Evolutionary conservation across 2,113 vertebrate genomes (phyloP).

Genomic region (Terrapene triunguis): DNA sequence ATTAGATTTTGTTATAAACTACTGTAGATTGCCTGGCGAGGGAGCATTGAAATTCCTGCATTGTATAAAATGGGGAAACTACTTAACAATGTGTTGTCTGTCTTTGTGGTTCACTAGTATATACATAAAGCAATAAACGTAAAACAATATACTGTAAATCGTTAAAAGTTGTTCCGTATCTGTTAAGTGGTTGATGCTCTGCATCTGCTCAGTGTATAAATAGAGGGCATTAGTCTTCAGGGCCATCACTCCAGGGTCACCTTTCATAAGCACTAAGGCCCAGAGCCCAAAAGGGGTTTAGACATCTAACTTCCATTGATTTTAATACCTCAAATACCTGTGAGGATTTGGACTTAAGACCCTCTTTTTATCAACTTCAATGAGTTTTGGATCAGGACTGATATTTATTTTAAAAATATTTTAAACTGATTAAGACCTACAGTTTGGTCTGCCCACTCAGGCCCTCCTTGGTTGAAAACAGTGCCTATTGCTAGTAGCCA

Average conservation of each 20-base stretch:
- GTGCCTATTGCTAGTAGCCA: background rate
- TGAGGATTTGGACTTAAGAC: background rate
- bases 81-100: background rate
- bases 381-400: background rate
- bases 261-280: background rate
- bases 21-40: background rate
- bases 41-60: background rate
- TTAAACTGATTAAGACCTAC: background rate
- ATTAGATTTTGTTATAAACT: background rate
- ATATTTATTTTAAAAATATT: conserved; percentile 15
- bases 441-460: background rate
- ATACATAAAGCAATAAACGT: background rate
- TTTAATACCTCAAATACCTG: background rate
- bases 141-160: background rate
- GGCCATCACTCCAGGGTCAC: background rate
- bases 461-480: background rate
- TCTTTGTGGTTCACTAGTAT: conserved; percentile 11
- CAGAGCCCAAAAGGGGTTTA: background rate
- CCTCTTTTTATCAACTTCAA: background rate
- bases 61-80: background rate
- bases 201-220: background rate
- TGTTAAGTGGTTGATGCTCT: background rate
- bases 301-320: background rate
- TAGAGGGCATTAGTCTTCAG: background rate
- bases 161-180: background rate